A percentile compares a stretch with the other conserved stretches of the same genome.
Conservation (phyloP, 2,888 invertebrate species). For the Branchinecta sandiegonensis region DNA sequence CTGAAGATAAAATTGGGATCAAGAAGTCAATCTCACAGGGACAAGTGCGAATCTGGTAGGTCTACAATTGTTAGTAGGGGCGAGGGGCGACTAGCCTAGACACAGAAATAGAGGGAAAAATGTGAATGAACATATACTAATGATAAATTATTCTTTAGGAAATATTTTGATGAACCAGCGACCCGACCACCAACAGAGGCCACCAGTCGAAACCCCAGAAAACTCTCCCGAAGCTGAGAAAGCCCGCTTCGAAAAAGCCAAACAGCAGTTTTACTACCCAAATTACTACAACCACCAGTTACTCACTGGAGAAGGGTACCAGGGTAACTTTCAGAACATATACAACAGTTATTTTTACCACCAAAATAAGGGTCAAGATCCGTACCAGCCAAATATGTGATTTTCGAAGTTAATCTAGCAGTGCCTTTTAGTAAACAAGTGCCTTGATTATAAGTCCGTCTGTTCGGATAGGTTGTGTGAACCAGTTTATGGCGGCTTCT, state of each 20-base stretch:
- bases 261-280: slow-evolving; percentile 2
- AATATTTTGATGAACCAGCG: not conserved
- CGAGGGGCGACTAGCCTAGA: no score
- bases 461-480: no score
- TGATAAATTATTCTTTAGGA: not conserved
- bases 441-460: no score
- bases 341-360: slow-evolving; percentile 5
- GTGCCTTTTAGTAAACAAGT: no score
- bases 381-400: slow-evolving; percentile 14
- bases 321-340: not conserved
- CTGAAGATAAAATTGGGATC: no score
- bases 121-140: no score
- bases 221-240: slow-evolving; percentile 1
- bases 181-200: not conserved
- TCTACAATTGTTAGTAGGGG: no score
- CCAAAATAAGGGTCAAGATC: not conserved
- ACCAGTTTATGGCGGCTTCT: no score
- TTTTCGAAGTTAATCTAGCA: not conserved
- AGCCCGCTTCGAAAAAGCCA: slow-evolving; percentile 11
- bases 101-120: no score
- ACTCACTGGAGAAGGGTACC: slow-evolving; percentile 10
- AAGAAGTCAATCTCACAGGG: no score
- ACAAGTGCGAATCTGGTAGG: no score
- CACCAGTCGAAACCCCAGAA: not conserved
- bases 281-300: slow-evolving; percentile 7